phyloP scores from a whole-genome alignment of 2,113 vertebrate species.

The Tychaedon coryphoeus region DNA sequence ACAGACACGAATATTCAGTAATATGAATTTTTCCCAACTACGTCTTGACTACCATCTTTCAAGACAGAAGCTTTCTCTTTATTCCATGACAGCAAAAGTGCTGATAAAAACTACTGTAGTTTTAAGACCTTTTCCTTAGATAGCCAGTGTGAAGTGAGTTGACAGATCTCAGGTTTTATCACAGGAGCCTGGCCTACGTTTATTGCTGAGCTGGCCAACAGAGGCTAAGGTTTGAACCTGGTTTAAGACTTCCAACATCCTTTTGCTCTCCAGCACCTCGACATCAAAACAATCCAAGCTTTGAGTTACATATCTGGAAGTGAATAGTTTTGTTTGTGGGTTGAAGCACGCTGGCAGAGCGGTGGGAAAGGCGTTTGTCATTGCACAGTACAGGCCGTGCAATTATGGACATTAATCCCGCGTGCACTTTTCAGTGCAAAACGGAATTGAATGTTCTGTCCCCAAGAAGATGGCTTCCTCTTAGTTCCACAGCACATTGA shows the following conservation, averaged over 20 bases:
- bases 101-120: background rate
- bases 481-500: constrained; percentile 32
- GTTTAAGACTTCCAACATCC: background rate
- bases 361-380: constrained; percentile 14
- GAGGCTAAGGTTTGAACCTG: background rate
- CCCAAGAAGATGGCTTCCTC: constrained; percentile 56
- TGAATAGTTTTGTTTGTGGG: constrained; percentile 18
- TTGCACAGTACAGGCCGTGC: background rate
- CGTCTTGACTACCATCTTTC: background rate
- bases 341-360: constrained; percentile 25
- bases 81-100: background rate
- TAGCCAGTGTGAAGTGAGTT: background rate
- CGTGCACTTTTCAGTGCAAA: constrained; percentile 32
- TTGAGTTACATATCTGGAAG: background rate
- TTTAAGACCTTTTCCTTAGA: background rate
- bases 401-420: constrained; percentile 58
- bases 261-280: background rate
- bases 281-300: background rate
- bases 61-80: background rate
- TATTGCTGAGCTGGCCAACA: background rate
- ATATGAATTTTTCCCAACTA: background rate
- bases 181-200: background rate
- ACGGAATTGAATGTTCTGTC: constrained; percentile 63
- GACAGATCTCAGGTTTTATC: background rate
- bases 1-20: background rate